These are phyloP conservation scores for Xestia rhomboidea DNA, from an alignment of 2,888 invertebrate species.

Conservation along the genomic window DNA sequence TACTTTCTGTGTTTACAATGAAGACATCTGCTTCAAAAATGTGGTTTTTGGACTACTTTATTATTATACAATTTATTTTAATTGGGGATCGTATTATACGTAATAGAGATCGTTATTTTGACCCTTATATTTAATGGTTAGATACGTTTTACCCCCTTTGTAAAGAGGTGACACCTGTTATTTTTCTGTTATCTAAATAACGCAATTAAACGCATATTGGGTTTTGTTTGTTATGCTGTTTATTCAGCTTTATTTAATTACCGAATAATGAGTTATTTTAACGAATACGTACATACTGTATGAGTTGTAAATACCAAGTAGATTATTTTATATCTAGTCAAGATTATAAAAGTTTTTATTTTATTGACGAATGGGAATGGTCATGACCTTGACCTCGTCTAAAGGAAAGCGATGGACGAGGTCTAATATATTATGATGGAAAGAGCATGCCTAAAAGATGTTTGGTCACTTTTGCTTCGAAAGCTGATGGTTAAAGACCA, in stretches of 20 bases:
- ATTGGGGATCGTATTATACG: slow-evolving; percentile 54
- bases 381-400: background rate
- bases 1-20: slow-evolving; percentile 80
- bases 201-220: slow-evolving; percentile 15
- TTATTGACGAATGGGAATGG: background rate
- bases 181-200: slow-evolving; percentile 50
- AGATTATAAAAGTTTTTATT: background rate
- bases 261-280: background rate
- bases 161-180: slow-evolving; percentile 46
- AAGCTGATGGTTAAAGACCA: background rate
- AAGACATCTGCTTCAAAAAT: slow-evolving; percentile 79
- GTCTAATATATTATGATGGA: background rate
- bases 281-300: background rate
- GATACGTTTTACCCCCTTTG: slow-evolving; percentile 32
- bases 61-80: slow-evolving; percentile 64
- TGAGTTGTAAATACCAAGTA: background rate
- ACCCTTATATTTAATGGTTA: slow-evolving; percentile 49
- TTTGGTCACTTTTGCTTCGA: background rate
- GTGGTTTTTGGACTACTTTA: slow-evolving; percentile 49
- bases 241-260: slow-evolving; percentile 22
- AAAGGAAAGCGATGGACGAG: background rate
- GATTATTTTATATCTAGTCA: background rate
- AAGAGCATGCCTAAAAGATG: background rate
- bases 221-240: slow-evolving; percentile 16
- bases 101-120: slow-evolving; percentile 42